Base-by-base conservation (phyloP, 2,797 vertebrate genomes). In the Neopelma chrysocephalum region DNA sequence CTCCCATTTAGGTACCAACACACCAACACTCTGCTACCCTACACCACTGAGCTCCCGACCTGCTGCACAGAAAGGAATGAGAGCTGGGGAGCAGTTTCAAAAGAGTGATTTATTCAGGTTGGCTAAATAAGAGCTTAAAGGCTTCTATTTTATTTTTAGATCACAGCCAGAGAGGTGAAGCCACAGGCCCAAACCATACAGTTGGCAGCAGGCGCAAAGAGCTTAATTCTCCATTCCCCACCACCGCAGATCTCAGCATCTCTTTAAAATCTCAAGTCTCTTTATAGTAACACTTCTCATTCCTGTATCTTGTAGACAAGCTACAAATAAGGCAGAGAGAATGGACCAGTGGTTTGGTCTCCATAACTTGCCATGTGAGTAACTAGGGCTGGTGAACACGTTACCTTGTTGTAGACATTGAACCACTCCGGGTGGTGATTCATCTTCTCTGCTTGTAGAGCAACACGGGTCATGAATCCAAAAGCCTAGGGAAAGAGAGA, bases 341-440 rank as follows among this genome's bases (percentile, higher is more conserved):
- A 78, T 3, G 10, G 45, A 38, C 22, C 32, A 8, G 36, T 29
- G 78, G 40, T 65, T 66, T 54, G 57, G 40, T 27, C 15, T 70
- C 48, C 40, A 45, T 87, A 86, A 47, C 54, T 19, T 54, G 70
- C 82, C 22, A 16, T 48, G 50, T 22, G 53, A 66, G 36, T 31
- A 77, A 64, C 14, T 7, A 65, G 87, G 48, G 82, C 47, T 71
- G 75, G 77, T n/a, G 81, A 69, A n/a, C 68, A 90, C 11, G 4
- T 98, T 98, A 99, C 99, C 99, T 99, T 99, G 97, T 98, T 99
- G 98, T 99, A 99, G 94, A 99, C 98, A 75, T 99, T 99, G 97
- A 99, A 99, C 99, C 99, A 99, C 93, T 99, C 99, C 0, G 99
- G 99, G 96, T 99, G 99, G 96, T 99, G 99, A 98, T 99, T 99